Evolutionary conservation across 2,888 invertebrate genomes (phyloP).

Genomic region (Papilio protenor): DNA sequence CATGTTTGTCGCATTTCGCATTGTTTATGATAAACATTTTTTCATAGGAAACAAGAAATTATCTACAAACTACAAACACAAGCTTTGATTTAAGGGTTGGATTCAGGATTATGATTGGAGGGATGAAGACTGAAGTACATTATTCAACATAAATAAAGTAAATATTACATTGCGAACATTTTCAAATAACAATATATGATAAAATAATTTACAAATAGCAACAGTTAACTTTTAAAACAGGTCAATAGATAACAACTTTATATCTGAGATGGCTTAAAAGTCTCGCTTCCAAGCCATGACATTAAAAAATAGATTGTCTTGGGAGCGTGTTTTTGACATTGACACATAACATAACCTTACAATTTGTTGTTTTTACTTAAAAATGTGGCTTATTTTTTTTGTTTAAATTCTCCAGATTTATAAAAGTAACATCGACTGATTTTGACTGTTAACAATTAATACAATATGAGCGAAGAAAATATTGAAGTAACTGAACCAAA

Average conservation of each 20-base stretch:
- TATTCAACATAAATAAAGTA: background rate
- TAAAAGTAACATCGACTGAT: conserved; percentile 1
- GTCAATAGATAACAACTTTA: too few species aligned
- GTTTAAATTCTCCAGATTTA: background rate
- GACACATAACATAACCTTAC: conserved; percentile 26
- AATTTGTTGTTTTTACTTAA: conserved; percentile 5
- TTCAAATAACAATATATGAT: background rate
- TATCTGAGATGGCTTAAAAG: too few species aligned
- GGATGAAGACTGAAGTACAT: background rate
- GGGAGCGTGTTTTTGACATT: conserved; percentile 35
- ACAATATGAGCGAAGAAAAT: conserved; percentile 56
- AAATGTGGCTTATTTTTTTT: conserved; percentile 6
- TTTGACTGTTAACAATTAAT: background rate
- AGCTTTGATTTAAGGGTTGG: background rate
- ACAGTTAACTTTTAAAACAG: too few species aligned
- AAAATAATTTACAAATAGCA: too few species aligned
- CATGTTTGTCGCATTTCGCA: background rate
- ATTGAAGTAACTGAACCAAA: conserved; percentile 53
- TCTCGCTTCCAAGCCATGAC: background rate
- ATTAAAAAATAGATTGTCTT: background rate
- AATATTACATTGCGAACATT: background rate
- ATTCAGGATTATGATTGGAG: background rate
- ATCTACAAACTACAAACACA: background rate
- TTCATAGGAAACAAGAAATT: background rate
- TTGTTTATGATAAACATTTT: conserved; percentile 21